Base-by-base conservation (phyloP, 2,888 invertebrate genomes). In the Tenthredo distinguenda region DNA sequence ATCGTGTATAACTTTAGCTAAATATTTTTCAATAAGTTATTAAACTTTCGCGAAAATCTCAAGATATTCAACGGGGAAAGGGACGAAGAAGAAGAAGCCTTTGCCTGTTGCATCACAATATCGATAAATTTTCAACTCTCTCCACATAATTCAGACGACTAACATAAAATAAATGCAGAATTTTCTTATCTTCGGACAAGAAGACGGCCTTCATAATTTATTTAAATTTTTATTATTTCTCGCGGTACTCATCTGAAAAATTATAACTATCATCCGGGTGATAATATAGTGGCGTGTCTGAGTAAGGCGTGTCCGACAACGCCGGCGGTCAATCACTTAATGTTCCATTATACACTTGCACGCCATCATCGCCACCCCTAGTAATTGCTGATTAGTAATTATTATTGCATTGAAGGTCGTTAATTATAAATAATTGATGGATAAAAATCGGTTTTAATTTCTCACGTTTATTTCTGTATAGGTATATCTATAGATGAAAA, bases 251-350 rank as follows among this genome's bases (percentile, higher is more conserved):
- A 77, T 77, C 77, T n/a, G 55, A 4, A 77, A 77, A 77, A 77
- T 77, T 77, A 77, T 50, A 77, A 77, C 77, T 18, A 77, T 77
- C 55, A 77, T 31, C 0, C 26, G 18, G 77, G 26, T 43, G 72
- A 43, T 43, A 74, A 74, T 74, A 68, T 26, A 40, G 50, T 87
- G 83, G 87, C 87, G 87, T 87, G 87, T 87, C 87, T 85, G 86
- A 85, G 85, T 85, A 87, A 87, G 87, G 87, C 86, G 87, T 87
- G 87, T 82, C 71, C 82, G 79, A 85, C 79, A 68, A 86, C 77
- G 87, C 87, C 86, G 87, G 87, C 87, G 86, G 87, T 87, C 87
- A 87, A 87, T 87, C 87, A 87, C 87, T 87, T 87, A 87, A 87
- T 87, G 87, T 62, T 87, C 85, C 83, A 87, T 87, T 87, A 87